Evolutionary conservation across 2,113 vertebrate species (phyloP).

Genomic region (Bombycilla garrulus): DNA sequence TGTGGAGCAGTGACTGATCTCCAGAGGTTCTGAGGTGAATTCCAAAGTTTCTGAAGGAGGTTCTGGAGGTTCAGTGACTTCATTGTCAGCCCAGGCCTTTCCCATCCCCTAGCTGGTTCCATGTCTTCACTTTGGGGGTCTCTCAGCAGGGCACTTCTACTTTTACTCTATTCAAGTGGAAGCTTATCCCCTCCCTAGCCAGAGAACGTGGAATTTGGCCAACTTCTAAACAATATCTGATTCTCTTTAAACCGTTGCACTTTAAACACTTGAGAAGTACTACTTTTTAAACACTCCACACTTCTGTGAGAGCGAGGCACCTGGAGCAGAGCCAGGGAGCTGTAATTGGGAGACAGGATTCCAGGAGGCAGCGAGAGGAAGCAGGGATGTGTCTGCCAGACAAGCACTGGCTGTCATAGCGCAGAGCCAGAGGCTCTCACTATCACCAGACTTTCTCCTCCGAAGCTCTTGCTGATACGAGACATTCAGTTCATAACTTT

Average conservation of each 20-base stretch:
- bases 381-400: background rate
- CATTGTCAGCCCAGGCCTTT: background rate
- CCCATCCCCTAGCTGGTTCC: background rate
- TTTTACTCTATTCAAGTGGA: background rate
- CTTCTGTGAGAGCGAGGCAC: background rate
- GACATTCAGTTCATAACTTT: background rate
- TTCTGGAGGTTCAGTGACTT: background rate
- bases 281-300: background rate
- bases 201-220: background rate
- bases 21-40: background rate
- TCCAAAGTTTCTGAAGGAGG: background rate
- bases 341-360: background rate
- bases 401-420: background rate
- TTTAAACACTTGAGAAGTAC: background rate
- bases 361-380: background rate
- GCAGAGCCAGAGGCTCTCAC: background rate
- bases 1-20: accelerated
- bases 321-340: background rate
- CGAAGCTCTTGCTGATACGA: background rate
- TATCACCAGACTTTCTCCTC: background rate
- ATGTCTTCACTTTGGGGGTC: background rate
- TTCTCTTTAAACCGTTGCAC: background rate
- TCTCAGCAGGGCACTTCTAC: background rate
- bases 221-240: background rate
- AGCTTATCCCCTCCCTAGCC: background rate